Base-by-base conservation (phyloP, 2,797 vertebrate genomes). In the Catharus ustulatus region DNA sequence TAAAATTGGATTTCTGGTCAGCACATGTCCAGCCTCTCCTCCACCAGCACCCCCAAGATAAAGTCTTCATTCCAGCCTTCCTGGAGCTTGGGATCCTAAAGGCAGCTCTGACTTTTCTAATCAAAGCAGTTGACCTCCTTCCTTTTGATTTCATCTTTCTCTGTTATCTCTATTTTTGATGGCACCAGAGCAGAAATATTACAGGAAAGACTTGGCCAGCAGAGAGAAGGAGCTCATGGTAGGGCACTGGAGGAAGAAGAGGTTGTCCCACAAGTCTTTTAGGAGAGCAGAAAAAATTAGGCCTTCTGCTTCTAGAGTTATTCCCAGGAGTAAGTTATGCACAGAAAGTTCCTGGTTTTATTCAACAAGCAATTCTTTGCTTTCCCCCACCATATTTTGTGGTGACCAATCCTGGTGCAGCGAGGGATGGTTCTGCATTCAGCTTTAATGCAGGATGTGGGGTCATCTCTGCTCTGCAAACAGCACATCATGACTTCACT, bases 1-100 rank as follows among this genome's bases (percentile, higher is more conserved):
- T 4, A 20, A 8, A 52, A 2, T 0, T 68, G n/a, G n/a, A n/a
- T 68, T 76, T 46, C 46, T 61, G 40, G 20, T 3, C 55, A 21
- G 40, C 4, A 7, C 11, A 6, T 3, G 6, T 34, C 48, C 64
- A 69, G 24, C 40, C 24, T 29, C 30, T 46, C 34, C 40, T 24
- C 66, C 30, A 36, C 21, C 74, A 71, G 43, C 26, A 71, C 1
- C 8, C 8, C 7, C 3, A 49, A 71, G 32, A 43, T 2, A 19
- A 32, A 77, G 1, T 10, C 24, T 34, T 86, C 9, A 42, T 71
- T 42, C 43, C 21, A 51, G 4, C 66, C 14, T 38, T 71, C 5
- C 27, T 87, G 45, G 17, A 32, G 7, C 18, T 10, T 57, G 43
- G 38, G 42, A 46, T 88, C 22, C 38, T 55, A 57, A 80, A 85